Base-by-base conservation (phyloP, 2,797 vertebrate genomes). In the Parauchenoglanis ngamensis region DNA sequence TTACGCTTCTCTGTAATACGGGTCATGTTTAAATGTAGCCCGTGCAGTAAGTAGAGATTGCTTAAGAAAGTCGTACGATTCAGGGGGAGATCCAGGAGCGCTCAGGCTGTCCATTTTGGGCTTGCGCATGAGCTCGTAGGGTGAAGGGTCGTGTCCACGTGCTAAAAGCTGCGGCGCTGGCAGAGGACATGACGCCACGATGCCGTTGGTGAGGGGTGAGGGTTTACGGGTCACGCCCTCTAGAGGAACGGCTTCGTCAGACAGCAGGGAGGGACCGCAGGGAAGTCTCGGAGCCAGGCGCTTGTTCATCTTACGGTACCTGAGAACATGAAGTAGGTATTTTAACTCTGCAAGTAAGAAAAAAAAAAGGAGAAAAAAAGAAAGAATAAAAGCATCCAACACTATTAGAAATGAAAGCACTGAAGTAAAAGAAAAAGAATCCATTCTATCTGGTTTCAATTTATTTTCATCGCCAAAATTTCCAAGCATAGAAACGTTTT, bases 241-340 rank as follows among this genome's bases (percentile, higher is more conserved):
- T 87, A 98, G 94, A 23, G 93, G 44, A 85, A 96, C 93, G 86
- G 94, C 95, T 35, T 99, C 98, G 13, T 99, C 98, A 7, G 97
- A 93, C 92, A 98, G 96, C 88, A 98, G 94, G 19, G 94, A 94
- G 82, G 96, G 93, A 88, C 96, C 93, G 88, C 97, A 96, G 25
- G 98, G 96, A 82, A 98, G 96, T 90, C 98, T 95, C 86, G 97
- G 96, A 89, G 97, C 96, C 83, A 98, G 94, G 21, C 98, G 98
- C 90, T 99, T 99, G 92, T 99, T 99, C 97, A 99, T 99, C 94
- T 99, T 99, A 89, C 98, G 97, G 93, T 99, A 99, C 90, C 98
- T 99, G 92, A 19, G 1, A 12, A 73, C 25, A 59, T 1, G n/a
- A 73, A 70, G 19, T 0, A 31, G 8, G 61, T 13, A 75, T 1